These are phyloP conservation scores for Drosophila sordidula DNA, from an alignment of 2,888 invertebrate genomes.

Conservation along the genomic window DNA sequence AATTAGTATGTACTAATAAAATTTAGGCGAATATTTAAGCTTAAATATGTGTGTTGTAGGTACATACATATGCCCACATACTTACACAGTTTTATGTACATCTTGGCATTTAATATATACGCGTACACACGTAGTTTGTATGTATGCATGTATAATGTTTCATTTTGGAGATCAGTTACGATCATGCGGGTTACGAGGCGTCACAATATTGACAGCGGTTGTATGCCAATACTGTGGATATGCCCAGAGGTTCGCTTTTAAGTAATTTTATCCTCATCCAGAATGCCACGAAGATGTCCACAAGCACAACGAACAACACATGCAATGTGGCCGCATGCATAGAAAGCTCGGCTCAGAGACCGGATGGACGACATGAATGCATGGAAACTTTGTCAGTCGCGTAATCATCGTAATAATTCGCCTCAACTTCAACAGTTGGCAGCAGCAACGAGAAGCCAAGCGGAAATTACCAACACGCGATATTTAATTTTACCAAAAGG, in stretches of 20 bases:
- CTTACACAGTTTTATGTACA: background rate
- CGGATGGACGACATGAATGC: slow-evolving; percentile 74
- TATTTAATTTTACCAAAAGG: slow-evolving; percentile 82
- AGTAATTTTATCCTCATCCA: slow-evolving; percentile 79
- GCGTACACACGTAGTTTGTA: slow-evolving; percentile 1
- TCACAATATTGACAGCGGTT: slow-evolving; percentile 79
- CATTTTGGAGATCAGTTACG: slow-evolving; percentile 52
- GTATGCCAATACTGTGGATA: slow-evolving; percentile 67
- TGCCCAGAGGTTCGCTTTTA: slow-evolving; percentile 72
- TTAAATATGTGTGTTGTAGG: background rate
- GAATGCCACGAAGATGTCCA: slow-evolving; percentile 78
- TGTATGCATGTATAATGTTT: slow-evolving; percentile 11
- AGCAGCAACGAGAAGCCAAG: slow-evolving; percentile 78
- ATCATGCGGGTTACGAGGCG: slow-evolving; percentile 70
- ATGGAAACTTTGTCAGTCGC: slow-evolving; percentile 79
- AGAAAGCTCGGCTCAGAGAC: slow-evolving; percentile 50
- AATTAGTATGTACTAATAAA: background rate
- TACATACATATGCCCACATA: background rate
- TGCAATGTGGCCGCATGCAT: slow-evolving; percentile 65
- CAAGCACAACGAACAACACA: slow-evolving; percentile 56
- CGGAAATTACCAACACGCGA: slow-evolving; percentile 83
- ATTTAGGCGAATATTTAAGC: background rate
- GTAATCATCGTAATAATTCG: slow-evolving; percentile 80
- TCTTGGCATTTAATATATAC: background rate
- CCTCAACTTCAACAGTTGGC: slow-evolving; percentile 72